Base-by-base conservation (phyloP, 2,888 invertebrate species). In the Eupsilia transversa region DNA sequence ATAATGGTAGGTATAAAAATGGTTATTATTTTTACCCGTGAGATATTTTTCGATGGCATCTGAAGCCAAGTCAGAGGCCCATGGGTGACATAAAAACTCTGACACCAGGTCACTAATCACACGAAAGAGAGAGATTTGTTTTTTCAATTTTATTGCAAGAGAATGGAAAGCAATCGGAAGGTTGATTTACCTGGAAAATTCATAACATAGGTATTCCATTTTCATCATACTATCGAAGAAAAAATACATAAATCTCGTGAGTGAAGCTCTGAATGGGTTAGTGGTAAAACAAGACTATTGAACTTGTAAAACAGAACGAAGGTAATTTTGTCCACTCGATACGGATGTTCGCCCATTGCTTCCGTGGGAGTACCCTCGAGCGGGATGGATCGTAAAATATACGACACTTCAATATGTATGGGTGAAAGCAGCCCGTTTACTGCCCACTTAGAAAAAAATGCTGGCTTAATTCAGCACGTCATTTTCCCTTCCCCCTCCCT, bases 401-500 rank as follows among this genome's bases (percentile, higher is more conserved):
- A 95, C 93, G 94, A 94, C 92, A 94, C 94, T 95, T 93, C 94
- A 94, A 94, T 88, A 94, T 94, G 94, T 94, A 94, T 91, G 93
- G 94, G 90, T 90, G 91, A 91, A 93, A 93, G 92, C 91, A 91
- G 92, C 89, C 91, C 94, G 92, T 95, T 95, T 94, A 95, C 92
- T 93, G 93, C 93, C 95, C 95, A 95, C 95, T 96, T 94, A 93
- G 93, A 94, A 95, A 95, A 94, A 96, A 95, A 96, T 93, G 94
- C 94, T 93, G 93, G 94, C 94, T 95, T 95, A 95, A 96, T 95
- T 94, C 94, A 94, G 92, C 92, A 93, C 94, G 89, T 93, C 94
- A 91, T 93, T 93, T 92, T 64, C 84, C 88, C 89, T 90, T 89
- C 91, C 90, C 84, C 88, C 86, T 88, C 86, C 87, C 87, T 84